phyloP scores from a whole-genome alignment of 2,888 invertebrate genomes.

The Auanema freiburgensis region DNA sequence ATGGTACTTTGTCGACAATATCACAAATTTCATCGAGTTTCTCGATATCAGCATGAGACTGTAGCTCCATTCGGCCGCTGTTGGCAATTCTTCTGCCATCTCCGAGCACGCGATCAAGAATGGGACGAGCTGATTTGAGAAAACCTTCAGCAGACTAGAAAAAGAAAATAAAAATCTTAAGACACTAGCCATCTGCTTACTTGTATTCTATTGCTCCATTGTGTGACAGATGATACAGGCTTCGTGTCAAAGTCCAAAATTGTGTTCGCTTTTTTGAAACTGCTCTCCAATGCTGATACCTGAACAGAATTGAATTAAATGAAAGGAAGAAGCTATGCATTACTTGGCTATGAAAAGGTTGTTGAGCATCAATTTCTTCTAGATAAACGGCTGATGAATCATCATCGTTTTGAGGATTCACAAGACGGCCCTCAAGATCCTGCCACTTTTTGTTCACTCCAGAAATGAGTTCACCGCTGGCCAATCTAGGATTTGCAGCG shows the following conservation, averaged over 20 bases:
- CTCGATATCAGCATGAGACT: conserved; percentile 53
- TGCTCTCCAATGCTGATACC: neutral
- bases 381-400: too few relatives aligned
- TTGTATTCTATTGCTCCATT: conserved; percentile 28
- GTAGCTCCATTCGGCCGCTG: conserved; percentile 55
- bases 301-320: conserved; percentile 14
- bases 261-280: conserved; percentile 25
- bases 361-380: too few relatives aligned
- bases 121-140: conserved; percentile 23
- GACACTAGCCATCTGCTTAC: too few relatives aligned
- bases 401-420: too few relatives aligned
- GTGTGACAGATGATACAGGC: conserved; percentile 35
- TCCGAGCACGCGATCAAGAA: conserved; percentile 48
- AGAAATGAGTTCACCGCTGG: conserved; percentile 19
- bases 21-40: conserved; percentile 51
- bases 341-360: conserved; percentile 15
- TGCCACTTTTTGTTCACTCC: conserved; percentile 10
- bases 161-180: too few relatives aligned
- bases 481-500: conserved; percentile 37
- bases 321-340: neutral
- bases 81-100: conserved; percentile 54
- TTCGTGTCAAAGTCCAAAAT: conserved; percentile 44
- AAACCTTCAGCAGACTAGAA: neutral
- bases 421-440: neutral
- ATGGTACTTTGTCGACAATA: conserved; percentile 24